Percentiles rank a stretch among this genome's conserved stretches.
Conservation (phyloP, 1,140 invertebrate species). For the Drosophila setifemur region DNA sequence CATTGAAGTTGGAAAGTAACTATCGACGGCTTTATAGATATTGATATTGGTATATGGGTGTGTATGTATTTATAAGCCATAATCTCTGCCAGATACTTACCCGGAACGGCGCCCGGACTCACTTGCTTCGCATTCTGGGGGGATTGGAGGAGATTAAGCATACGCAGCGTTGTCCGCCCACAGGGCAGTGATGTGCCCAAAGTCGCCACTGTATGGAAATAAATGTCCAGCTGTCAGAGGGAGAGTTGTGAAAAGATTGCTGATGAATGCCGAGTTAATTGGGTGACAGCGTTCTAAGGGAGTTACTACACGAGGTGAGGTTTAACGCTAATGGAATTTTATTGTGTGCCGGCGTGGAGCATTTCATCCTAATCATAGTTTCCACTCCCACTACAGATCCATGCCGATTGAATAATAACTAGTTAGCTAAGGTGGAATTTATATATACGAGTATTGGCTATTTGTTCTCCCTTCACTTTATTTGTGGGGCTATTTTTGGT, state of each 20-base stretch:
- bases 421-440: too few relatives aligned
- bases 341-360: constrained; percentile 4
- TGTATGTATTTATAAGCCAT: constrained; percentile 30
- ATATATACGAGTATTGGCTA: too few relatives aligned
- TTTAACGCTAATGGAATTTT: constrained; percentile 1
- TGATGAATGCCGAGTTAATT: background rate
- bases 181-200: too few relatives aligned
- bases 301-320: background rate
- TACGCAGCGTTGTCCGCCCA: constrained; percentile 23
- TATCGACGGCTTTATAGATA: constrained; percentile 54
- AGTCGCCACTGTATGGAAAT: constrained; percentile 14
- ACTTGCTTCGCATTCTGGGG: constrained; percentile 29
- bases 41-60: constrained; percentile 35
- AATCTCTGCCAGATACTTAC: constrained; percentile 51
- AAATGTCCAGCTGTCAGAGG: background rate
- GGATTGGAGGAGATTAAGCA: constrained; percentile 27
- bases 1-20: constrained; percentile 65
- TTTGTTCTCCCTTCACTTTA: too few relatives aligned
- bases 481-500: too few relatives aligned
- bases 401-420: too few relatives aligned
- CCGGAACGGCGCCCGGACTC: constrained; percentile 3
- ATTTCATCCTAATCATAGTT: too few relatives aligned
- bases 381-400: too few relatives aligned
- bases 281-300: background rate
- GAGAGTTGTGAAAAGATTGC: constrained; percentile 7